phyloP scores from a whole-genome alignment of 2,888 invertebrate genomes.

The Protula sp. region DNA sequence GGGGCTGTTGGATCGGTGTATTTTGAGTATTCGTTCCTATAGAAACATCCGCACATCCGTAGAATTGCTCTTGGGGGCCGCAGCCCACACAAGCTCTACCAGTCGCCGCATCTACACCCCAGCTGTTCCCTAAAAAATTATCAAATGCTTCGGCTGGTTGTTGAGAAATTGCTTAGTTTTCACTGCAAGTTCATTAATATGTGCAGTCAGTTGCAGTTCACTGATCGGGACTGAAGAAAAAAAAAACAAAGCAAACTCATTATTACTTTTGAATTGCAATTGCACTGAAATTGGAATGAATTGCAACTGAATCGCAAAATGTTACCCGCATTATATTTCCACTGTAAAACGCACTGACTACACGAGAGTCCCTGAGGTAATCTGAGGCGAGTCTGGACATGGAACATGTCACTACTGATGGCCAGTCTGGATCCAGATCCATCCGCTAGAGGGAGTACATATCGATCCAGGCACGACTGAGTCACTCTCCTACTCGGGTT shows the following conservation, averaged over 20 bases:
- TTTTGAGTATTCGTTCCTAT: conserved; percentile 5
- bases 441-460: conserved; percentile 14
- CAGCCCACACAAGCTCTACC: conserved; percentile 20
- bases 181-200: neutral
- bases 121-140: conserved; percentile 22
- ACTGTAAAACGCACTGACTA: conserved; percentile 23
- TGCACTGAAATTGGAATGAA: too few species aligned
- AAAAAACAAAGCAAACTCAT: neutral
- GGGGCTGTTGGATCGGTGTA: neutral
- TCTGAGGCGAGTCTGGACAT: conserved; percentile 1
- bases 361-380: conserved; percentile 16
- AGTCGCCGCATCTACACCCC: conserved; percentile 15
- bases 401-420: neutral
- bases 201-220: neutral
- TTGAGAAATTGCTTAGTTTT: neutral
- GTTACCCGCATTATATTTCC: conserved; percentile 26
- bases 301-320: too few species aligned
- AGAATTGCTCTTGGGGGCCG: conserved; percentile 25
- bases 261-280: neutral
- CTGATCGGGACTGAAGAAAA: too few species aligned
- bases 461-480: conserved; percentile 13
- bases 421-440: conserved; percentile 9
- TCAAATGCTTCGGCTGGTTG: neutral
- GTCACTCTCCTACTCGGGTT: conserved; percentile 1
- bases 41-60: conserved; percentile 25